phyloP scores from a whole-genome alignment of 1,140 invertebrate genomes.

The Papilio polyxenes region DNA sequence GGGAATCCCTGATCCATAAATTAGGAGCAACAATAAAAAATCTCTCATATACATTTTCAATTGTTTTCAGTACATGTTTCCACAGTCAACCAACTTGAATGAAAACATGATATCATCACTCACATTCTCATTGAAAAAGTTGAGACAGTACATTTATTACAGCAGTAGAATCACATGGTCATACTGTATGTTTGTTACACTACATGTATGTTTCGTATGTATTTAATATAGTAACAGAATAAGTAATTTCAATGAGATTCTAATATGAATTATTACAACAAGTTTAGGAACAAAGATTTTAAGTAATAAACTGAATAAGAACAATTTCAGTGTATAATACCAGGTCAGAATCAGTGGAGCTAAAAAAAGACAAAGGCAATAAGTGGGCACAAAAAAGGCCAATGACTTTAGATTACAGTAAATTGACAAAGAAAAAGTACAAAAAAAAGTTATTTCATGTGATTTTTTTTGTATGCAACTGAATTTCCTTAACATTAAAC shows the following conservation, averaged over 20 bases:
- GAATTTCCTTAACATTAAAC: neutral
- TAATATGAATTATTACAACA: neutral
- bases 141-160: no score
- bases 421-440: neutral
- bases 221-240: neutral
- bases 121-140: no score
- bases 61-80: no score
- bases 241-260: neutral
- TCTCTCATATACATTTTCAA: no score
- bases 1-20: no score
- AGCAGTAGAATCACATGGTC: no score
- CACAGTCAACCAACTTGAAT: no score
- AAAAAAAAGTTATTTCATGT: neutral
- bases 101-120: no score
- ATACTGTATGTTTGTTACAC: no score
- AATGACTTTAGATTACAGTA: conserved; percentile 5
- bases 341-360: neutral
- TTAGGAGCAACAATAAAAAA: no score
- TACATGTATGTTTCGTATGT: no score
- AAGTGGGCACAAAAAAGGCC: neutral
- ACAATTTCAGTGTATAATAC: neutral
- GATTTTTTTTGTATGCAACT: neutral
- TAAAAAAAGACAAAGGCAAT: conserved; percentile 18
- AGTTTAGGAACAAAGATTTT: neutral
- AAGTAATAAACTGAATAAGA: neutral